Percentiles rank a stretch among this genome's conserved stretches.
These are phyloP conservation scores for Polymixis lichenea DNA, from an alignment of 2,888 invertebrate species.

Conservation along the genomic window DNA sequence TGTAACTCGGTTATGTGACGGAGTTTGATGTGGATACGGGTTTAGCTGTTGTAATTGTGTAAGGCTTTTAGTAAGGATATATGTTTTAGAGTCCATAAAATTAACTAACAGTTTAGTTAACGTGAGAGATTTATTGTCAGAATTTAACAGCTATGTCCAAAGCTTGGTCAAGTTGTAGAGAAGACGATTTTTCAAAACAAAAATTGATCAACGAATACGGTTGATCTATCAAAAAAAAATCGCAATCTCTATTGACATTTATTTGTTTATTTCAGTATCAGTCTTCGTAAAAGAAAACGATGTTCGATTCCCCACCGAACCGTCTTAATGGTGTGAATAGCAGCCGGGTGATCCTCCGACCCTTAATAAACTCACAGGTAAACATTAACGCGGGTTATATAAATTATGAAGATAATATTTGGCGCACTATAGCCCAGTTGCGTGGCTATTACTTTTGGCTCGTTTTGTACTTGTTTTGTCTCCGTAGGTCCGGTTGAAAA, in stretches of 20 bases:
- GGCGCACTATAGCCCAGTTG: constrained; percentile 19
- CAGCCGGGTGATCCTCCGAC: constrained; percentile 61
- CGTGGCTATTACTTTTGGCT: constrained; percentile 22
- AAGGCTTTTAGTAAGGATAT: neutral
- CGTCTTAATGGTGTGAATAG: constrained; percentile 56
- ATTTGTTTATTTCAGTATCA: neutral
- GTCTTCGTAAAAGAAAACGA: neutral
- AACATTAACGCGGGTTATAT: constrained; percentile 71
- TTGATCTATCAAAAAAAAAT: neutral
- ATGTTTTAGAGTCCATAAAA: neutral
- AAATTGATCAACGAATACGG: neutral
- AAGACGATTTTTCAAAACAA: neutral
- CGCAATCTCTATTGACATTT: too few species aligned
- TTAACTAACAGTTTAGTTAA: too few species aligned
- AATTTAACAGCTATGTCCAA: neutral
- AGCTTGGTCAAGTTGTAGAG: neutral
- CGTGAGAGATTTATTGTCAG: too few species aligned
- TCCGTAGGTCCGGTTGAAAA: constrained; percentile 6
- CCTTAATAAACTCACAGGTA: constrained; percentile 73
- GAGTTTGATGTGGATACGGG: constrained; percentile 18
- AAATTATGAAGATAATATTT: constrained; percentile 70
- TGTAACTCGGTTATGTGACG: constrained; percentile 24
- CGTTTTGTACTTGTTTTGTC: constrained; percentile 10
- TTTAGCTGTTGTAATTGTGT: constrained; percentile 1
- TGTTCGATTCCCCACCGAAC: neutral